phyloP scores from a whole-genome alignment of 2,888 invertebrate species.

The Agrochola circellaris region DNA sequence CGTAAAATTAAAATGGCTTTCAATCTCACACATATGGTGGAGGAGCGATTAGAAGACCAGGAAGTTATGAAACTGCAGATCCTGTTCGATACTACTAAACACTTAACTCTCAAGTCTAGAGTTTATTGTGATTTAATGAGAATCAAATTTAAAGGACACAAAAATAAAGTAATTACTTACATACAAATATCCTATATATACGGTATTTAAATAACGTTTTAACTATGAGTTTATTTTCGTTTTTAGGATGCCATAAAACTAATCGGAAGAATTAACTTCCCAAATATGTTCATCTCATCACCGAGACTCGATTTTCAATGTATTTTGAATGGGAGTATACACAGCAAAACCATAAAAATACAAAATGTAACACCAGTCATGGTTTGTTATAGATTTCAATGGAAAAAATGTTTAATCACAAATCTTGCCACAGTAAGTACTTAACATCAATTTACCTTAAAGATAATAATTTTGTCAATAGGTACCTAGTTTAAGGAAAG shows the following conservation, averaged over 20 bases:
- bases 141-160: constrained; percentile 86
- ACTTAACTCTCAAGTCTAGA: constrained; percentile 81
- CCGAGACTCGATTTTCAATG: constrained; percentile 91
- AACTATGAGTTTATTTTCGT: constrained; percentile 47
- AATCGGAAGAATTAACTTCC: constrained; percentile 92
- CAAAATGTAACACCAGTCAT: constrained; percentile 85
- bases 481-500: neutral
- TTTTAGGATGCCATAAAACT: constrained; percentile 92
- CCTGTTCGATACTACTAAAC: constrained; percentile 86
- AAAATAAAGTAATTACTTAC: constrained; percentile 80
- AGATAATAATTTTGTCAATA: neutral
- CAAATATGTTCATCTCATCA: constrained; percentile 91
- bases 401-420: constrained; percentile 80
- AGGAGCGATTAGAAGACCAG: constrained; percentile 84
- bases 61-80: constrained; percentile 87
- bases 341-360: constrained; percentile 84
- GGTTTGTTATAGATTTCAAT: constrained; percentile 83
- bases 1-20: constrained; percentile 87
- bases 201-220: neutral
- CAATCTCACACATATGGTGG: constrained; percentile 80
- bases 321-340: constrained; percentile 84
- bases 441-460: neutral
- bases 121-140: constrained; percentile 83
- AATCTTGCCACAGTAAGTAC: constrained; percentile 70
- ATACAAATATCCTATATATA: neutral